Evolutionary conservation across 2,113 vertebrate genomes (phyloP).

Genomic region (Ceuthmochares aereus): DNA sequence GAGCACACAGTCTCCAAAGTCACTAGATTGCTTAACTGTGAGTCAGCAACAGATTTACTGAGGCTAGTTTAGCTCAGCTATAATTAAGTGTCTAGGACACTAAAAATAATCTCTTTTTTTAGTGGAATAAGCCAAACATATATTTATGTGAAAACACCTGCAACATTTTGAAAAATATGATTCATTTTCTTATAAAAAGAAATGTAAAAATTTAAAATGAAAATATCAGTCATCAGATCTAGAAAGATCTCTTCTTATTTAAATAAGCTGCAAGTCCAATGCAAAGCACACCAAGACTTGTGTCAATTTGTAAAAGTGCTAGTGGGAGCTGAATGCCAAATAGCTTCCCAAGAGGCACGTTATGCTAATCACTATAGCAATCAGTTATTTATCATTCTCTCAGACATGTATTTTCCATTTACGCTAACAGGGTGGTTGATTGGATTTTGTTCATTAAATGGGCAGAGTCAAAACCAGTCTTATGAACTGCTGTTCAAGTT

Average conservation of each 20-base stretch:
- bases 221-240: conserved; percentile 12
- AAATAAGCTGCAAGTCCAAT: neutral
- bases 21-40: neutral
- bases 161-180: conserved; percentile 8
- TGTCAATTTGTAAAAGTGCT: conserved; percentile 4
- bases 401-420: conserved; percentile 71
- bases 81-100: neutral
- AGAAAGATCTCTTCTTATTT: conserved; percentile 16
- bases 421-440: conserved; percentile 70
- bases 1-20: neutral
- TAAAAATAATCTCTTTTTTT: neutral
- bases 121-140: neutral
- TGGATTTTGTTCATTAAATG: conserved; percentile 77
- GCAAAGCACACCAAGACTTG: neutral
- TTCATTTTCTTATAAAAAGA: conserved; percentile 34
- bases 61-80: neutral
- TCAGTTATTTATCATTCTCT: conserved; percentile 74
- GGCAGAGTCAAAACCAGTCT: conserved; percentile 66
- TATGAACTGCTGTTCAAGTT: conserved; percentile 68
- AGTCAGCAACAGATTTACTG: neutral
- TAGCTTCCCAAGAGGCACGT: neutral
- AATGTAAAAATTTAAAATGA: conserved; percentile 8
- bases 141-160: neutral
- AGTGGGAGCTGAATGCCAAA: conserved; percentile 52
- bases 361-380: conserved; percentile 60